Base-by-base conservation (phyloP, 2,888 invertebrate genomes). In the Sesia bembeciformis region DNA sequence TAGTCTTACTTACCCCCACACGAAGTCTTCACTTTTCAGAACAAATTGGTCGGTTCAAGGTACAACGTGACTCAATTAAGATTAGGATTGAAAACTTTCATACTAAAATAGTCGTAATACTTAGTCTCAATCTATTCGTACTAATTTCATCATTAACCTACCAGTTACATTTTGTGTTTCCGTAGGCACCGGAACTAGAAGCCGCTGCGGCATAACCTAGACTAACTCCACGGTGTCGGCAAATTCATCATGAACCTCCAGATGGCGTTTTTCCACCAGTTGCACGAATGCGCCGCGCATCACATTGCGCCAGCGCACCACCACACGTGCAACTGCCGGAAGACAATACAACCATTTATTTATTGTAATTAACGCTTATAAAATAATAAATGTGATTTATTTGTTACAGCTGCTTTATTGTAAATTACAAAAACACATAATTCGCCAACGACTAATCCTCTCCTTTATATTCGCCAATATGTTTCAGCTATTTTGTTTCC, bases 321-420 rank as follows among this genome's bases (percentile, higher is more conserved):
- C 61, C 65, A 52, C 66, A 64, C 63, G 79, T 85, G 83, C 78
- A 87, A 85, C 85, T 88, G 88, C 85, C 88, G 88, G 88, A 89
- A 89, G 88, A 88, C 76, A 59, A 57, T 59, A 43, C 76, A 77
- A 76, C 8, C 23, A 46, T 5, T 46, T 8, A 46, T 4, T 46
- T n/a, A 46, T 46, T 46, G 46, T 46, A 46, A 46, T 8, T 46
- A 8, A 46, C n/a, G n/a, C 3, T n/a, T 40, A 40, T 7, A 52
- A 7, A 52, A 23, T 23, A 46, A 46, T 46, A 40, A 39, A 52
- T 52, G 8, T 52, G 52, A 40, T 40, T 40, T 23, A 23, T 23
- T 23, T 23, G 23, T 23, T 23, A 23, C 23, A 23, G 23, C 23
- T 23, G 23, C 23, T 23, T 23, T 23, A 23, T 23, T 23, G 23